Base-by-base conservation (phyloP, 2,113 vertebrate genomes). In the Cyprinodon brontotheroides region DNA sequence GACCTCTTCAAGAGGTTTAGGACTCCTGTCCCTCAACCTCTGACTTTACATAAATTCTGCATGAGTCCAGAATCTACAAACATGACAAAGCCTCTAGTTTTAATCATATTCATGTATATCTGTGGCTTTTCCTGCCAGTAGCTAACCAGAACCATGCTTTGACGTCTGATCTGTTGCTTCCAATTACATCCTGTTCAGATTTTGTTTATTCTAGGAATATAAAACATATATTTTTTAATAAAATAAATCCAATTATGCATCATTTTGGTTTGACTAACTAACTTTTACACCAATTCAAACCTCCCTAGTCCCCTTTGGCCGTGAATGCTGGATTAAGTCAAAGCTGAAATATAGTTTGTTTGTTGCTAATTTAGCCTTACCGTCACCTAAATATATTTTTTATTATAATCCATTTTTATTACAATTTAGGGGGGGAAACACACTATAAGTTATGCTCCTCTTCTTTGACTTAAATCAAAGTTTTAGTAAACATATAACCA, bases 1-100 rank as follows among this genome's bases (percentile, higher is more conserved):
- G 72, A 77, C 73, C 72, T 68, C 65, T 50, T 75, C 71, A 17
- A 71, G 70, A 71, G 70, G 77, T 81, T 63, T 57, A 29, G 14
- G 17, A 38, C 61, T 53, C 36, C 38, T 4, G 8, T 22, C 72
- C 38, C 60, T 53, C 37, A 22, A 36, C 48, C 38, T 15, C 66
- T 71, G 76, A 67, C n/a, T 10, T 8, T 68, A 47, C 29, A 38
- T 22, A 17, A 29, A 3, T 43, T 11, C 57, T 67, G 67, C 61
- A 69, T 48, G 78, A 14, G 77, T 20, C 40, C 11, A 57, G 50
- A 20, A 20, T n/a, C 17, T n/a, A 43, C 3, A n/a, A 70, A 72
- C 43, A 70, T 38, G 29, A 29, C 7, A 50, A 57, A 62, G 29
- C 43, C 57, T 13, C 17, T n/a, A 47, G 4, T 40, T 64, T 43